Percentiles rank a stretch among this genome's conserved stretches.
phyloP scores from a whole-genome alignment of 1,140 invertebrate species.

The Adelges cooleyi region DNA sequence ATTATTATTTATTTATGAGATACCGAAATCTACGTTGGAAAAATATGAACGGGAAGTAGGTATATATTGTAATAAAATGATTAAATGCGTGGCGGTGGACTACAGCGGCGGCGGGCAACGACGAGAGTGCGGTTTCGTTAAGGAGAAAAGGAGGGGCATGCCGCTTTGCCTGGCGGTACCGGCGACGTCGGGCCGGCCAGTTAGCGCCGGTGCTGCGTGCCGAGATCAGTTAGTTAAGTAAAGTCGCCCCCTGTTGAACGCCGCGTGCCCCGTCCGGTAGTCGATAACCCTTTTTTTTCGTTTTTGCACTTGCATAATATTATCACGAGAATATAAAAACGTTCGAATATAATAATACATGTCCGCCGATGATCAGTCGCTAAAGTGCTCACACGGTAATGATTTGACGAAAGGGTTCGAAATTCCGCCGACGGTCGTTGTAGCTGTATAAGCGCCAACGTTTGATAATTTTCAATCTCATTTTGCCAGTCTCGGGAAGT shows the following conservation, averaged over 20 bases:
- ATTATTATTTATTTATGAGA: no score
- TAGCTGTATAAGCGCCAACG: not conserved
- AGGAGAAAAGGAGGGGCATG: not conserved
- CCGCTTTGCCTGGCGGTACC: not conserved
- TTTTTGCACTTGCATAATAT: no score
- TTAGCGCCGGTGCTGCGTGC: constrained; percentile 27
- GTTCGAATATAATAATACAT: not conserved
- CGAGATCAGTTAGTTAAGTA: constrained; percentile 26
- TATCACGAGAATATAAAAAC: not conserved
- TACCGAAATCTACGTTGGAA: no score
- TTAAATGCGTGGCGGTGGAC: no score
- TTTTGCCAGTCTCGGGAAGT: constrained; percentile 2
- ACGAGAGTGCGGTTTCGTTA: not conserved
- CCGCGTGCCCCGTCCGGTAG: constrained; percentile 5
- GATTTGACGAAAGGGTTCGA: not conserved
- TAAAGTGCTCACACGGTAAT: not conserved
- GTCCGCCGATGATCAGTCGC: not conserved
- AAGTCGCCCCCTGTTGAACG: not conserved
- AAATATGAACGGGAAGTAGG: no score
- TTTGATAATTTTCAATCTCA: not conserved
- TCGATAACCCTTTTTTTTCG: no score
- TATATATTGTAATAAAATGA: no score
- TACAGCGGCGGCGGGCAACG: not conserved
- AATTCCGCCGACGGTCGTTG: constrained; percentile 3
- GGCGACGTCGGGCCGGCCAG: constrained; percentile 3